Evolutionary conservation across 2,113 vertebrate species (phyloP).

Genomic region (Perca schrenkii): DNA sequence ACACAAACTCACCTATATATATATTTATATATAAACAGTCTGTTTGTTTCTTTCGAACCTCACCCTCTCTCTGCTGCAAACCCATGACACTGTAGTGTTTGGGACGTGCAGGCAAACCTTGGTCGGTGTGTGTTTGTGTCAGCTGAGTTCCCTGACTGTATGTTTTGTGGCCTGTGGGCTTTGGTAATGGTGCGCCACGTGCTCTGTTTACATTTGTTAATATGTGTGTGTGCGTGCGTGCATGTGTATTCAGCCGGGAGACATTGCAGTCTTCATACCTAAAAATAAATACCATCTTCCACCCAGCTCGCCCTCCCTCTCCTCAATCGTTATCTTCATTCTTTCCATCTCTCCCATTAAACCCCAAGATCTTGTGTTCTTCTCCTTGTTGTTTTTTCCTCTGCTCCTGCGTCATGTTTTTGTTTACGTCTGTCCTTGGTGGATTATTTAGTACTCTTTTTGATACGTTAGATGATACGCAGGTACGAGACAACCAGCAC

Average conservation of each 20-base stretch:
- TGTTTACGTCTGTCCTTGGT: background rate
- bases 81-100: slow-evolving; percentile 52
- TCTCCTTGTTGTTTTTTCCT: background rate
- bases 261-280: slow-evolving; percentile 40
- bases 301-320: slow-evolving; percentile 37
- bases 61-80: slow-evolving; percentile 14
- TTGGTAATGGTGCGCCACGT: slow-evolving; percentile 34
- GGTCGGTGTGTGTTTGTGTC: slow-evolving; percentile 22
- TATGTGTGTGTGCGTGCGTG: background rate
- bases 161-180: slow-evolving; percentile 53
- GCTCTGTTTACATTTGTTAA: slow-evolving; percentile 54
- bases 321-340: slow-evolving; percentile 44
- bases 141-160: slow-evolving; percentile 44
- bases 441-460: slow-evolving; percentile 3
- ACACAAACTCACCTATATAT: background rate
- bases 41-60: slow-evolving; percentile 14
- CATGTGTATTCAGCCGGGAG: slow-evolving; percentile 33
- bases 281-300: slow-evolving; percentile 61
- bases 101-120: slow-evolving; percentile 27
- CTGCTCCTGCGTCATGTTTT: background rate
- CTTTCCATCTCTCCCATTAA: slow-evolving; percentile 30
- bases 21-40: background rate
- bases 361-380: background rate
- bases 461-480: background rate
- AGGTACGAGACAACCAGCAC: background rate